A percentile compares a stretch with the other conserved stretches of the same genome.
These are phyloP conservation scores for Poeciliopsis turrubarensis DNA, from an alignment of 2,113 vertebrate species.

Conservation along the genomic window DNA sequence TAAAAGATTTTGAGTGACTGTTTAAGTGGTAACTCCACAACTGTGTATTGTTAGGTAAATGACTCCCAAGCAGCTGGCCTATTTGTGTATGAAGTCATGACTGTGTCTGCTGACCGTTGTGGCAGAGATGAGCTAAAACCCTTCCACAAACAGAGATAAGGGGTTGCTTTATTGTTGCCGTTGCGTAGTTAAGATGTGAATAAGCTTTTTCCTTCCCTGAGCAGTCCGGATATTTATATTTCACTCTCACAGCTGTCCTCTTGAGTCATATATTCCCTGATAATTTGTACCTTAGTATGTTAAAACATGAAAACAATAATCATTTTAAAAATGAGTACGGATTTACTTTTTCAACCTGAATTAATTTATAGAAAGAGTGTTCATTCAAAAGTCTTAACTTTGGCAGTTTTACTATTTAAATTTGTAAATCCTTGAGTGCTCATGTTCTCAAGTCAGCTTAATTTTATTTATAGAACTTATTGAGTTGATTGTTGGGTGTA, in stretches of 20 bases:
- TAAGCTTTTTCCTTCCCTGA: slow-evolving; percentile 26
- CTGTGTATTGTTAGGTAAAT: slow-evolving; percentile 26
- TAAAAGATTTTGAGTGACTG: slow-evolving; percentile 9
- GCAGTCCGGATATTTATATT: slow-evolving; percentile 11
- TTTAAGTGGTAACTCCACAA: slow-evolving; percentile 1
- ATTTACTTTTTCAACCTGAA: background rate
- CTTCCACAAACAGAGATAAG: background rate
- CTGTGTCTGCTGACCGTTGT: slow-evolving; percentile 16
- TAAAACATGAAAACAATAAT: background rate
- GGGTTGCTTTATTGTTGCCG: slow-evolving; percentile 24
- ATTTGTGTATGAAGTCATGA: slow-evolving; percentile 16
- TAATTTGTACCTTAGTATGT: background rate
- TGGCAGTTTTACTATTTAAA: too few species aligned
- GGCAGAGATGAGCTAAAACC: slow-evolving; percentile 8
- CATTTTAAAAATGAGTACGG: background rate
- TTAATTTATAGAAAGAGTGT: too few species aligned
- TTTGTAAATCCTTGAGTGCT: too few species aligned
- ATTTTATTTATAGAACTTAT: background rate
- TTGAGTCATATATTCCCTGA: background rate
- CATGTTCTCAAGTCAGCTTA: too few species aligned
- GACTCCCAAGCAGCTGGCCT: slow-evolving; percentile 5
- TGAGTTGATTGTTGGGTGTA: background rate
- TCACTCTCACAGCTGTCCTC: slow-evolving; percentile 8
- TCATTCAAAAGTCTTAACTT: too few species aligned
- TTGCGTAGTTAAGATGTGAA: slow-evolving; percentile 8